Base-by-base conservation (phyloP, 2,113 vertebrate genomes). In the Oncorhynchus kisutch region DNA sequence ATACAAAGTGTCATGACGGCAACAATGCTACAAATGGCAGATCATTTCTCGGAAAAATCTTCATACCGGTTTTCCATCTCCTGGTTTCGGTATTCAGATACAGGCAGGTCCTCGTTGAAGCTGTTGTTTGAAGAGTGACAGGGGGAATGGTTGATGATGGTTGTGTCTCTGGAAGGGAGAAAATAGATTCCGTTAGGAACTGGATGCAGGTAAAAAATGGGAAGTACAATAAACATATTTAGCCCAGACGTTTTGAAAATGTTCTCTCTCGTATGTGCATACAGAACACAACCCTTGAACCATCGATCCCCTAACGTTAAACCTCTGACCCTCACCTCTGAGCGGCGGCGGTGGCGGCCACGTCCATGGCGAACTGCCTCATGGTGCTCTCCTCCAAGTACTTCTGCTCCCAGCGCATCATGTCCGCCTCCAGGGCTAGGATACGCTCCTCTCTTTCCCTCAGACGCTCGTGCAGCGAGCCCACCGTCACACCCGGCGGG, bases 331-430 rank as follows among this genome's bases (percentile, higher is more conserved):
- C 81, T 90, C 86, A 94, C 1, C 97, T 94, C 90, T 99, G 97
- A 0, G 97, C 97, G 0, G 98, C 98, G 0, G 98, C 98, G 0
- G 98, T 99, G 79, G 98, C 98, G 0, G 98, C 98, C 0, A 97
- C 97, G 0, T 99, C 97, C 98, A 99, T 99, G 75, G 97, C 98
- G 0, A 99, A 99, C 90, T 99, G 96, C 51, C 97, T 92, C 97
- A 99, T 99, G 78, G 97, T 98, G 82, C 97, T 96, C 77, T 99
- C 98, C 80, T 99, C 98, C 76, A 99, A 81, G 76, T 97, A 99
- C 84, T 99, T 99, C 90, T 99, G 98, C 85, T 99, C 98, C 98
- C 98, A 99, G 81, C 97, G 97, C 80, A 97, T 98, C 95, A 97
- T 99, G 87, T 99, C 98, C 0, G 98, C 96, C 87, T 99, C 98